Percentiles rank a stretch among this genome's conserved stretches.
phyloP scores from a whole-genome alignment of 1,140 invertebrate species.

The Lordiphosa stackelbergi region DNA sequence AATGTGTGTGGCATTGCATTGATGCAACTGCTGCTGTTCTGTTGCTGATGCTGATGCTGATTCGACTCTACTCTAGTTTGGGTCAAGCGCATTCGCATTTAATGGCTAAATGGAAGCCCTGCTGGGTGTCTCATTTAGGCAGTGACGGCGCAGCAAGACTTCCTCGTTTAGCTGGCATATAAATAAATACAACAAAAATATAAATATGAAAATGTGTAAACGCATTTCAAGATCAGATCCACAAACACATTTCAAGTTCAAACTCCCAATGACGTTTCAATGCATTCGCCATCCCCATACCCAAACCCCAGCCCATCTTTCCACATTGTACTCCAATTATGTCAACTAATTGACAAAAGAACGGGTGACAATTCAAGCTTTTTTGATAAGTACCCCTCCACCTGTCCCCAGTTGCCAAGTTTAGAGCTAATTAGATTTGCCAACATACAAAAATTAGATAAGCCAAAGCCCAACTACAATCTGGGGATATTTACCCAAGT shows the following conservation, averaged over 20 bases:
- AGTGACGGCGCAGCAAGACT: constrained; percentile 56
- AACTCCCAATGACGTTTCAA: constrained; percentile 42
- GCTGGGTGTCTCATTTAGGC: constrained; percentile 43
- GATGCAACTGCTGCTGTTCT: constrained; percentile 1
- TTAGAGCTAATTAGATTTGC: constrained; percentile 58
- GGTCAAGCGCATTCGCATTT: constrained; percentile 71
- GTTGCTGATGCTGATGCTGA: constrained; percentile 7
- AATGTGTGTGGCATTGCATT: constrained; percentile 9
- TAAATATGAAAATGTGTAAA: constrained; percentile 1
- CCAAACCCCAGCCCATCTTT: constrained; percentile 6
- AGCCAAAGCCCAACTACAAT: constrained; percentile 1
- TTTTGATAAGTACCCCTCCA: constrained; percentile 25
- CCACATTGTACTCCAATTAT: constrained; percentile 66
- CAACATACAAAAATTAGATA: constrained; percentile 26
- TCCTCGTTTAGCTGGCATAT: constrained; percentile 42
- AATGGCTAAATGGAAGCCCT: constrained; percentile 59
- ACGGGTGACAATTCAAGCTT: constrained; percentile 62
- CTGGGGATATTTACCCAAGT: constrained; percentile 20
- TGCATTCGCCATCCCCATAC: constrained; percentile 9
- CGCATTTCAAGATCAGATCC: constrained; percentile 37
- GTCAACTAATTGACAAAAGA: constrained; percentile 56
- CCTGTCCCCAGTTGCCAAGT: constrained; percentile 9
- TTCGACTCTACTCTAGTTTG: constrained; percentile 40
- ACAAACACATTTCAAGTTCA: constrained; percentile 49
- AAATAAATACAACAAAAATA: constrained; percentile 3